Percentiles rank a stretch among this genome's conserved stretches.
Conservation (phyloP, 2,888 invertebrate genomes). For the Zootermopsis nevadensis region DNA sequence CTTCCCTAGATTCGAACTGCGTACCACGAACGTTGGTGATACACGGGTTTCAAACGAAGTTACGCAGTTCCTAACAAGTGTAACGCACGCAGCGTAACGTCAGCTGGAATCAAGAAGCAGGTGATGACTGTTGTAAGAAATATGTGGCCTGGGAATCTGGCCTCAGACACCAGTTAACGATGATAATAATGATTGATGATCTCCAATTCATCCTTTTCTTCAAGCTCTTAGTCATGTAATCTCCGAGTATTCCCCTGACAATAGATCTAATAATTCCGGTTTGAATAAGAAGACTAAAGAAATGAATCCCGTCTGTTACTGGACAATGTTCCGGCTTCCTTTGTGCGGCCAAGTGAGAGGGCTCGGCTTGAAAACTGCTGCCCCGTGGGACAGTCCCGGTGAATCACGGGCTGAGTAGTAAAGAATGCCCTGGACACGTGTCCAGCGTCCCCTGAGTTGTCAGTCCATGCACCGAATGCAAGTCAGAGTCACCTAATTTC, state of each 20-base stretch:
- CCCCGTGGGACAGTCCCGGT: too few species aligned
- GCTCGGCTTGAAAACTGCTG: too few species aligned
- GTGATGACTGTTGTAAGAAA: neutral
- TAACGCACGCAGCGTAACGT: neutral
- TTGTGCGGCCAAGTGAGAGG: neutral
- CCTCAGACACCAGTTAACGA: neutral
- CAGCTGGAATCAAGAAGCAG: neutral
- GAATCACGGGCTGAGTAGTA: too few species aligned
- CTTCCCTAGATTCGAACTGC: too few species aligned
- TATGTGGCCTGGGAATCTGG: neutral
- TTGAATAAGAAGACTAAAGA: constrained; percentile 33
- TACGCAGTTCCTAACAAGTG: too few species aligned
- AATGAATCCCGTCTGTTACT: neutral
- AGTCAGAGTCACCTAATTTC: too few species aligned
- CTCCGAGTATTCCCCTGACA: neutral
- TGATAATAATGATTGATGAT: constrained; percentile 18
- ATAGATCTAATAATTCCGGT: constrained; percentile 3
- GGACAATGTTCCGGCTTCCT: neutral
- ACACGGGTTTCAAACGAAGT: too few species aligned
- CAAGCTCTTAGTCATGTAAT: neutral
- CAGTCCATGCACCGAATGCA: too few species aligned
- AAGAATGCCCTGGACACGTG: too few species aligned
- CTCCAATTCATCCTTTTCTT: constrained; percentile 20
- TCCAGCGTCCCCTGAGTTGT: too few species aligned
- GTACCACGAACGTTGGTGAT: too few species aligned